phyloP scores from a whole-genome alignment of 35 echinoderm and acorn worm genomes.

The Acanthaster planci region DNA sequence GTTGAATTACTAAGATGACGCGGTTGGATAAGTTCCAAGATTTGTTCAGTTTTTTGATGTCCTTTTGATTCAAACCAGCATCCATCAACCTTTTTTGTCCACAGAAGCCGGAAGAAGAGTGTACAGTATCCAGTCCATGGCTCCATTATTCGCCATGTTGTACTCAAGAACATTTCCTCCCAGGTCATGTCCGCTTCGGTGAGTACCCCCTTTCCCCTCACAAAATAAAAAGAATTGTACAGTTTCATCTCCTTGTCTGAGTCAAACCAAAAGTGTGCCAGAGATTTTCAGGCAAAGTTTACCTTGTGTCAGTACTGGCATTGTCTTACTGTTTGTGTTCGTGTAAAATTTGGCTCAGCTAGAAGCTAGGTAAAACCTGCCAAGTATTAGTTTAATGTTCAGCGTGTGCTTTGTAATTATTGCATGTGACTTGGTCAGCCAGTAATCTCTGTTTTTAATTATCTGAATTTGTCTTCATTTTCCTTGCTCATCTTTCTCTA shows the following conservation, averaged over 20 bases:
- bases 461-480: constrained; percentile 5
- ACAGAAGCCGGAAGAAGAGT: constrained; percentile 57
- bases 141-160: constrained; percentile 88
- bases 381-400: not conserved
- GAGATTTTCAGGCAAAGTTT: too few relatives aligned
- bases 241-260: too few relatives aligned
- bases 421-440: not conserved
- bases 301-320: too few relatives aligned
- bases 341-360: too few relatives aligned
- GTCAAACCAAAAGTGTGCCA: too few relatives aligned
- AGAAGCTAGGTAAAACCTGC: too few relatives aligned
- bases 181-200: constrained; percentile 92
- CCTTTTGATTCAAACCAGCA: too few relatives aligned
- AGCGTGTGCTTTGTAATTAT: not conserved
- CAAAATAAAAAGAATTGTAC: too few relatives aligned
- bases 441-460: too few relatives aligned
- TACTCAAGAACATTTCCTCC: constrained; percentile 82
- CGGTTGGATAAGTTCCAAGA: not conserved
- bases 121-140: constrained; percentile 91
- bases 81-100: not conserved
- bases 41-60: not conserved
- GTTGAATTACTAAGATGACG: not conserved
- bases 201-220: constrained; percentile 53
- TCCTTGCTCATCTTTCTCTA: constrained; percentile 32
- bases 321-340: too few relatives aligned